Evolutionary conservation across 2,113 vertebrate species (phyloP).

Genomic region (Todiramphus chloris): DNA sequence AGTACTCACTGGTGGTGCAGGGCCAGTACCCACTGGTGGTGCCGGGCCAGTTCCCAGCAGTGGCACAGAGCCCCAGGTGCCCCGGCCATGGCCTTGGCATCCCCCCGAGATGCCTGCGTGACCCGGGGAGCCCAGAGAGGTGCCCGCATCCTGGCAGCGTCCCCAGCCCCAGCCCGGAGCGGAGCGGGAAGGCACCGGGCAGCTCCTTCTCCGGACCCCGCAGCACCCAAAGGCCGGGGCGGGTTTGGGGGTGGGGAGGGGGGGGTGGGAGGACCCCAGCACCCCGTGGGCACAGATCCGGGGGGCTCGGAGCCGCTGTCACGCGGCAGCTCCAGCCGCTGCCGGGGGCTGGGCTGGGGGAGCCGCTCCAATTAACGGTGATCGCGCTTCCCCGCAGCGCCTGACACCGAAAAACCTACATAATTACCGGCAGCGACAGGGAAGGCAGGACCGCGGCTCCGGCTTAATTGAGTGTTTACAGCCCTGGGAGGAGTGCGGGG

Average conservation of each 20-base stretch:
- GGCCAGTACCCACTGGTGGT: too few species aligned
- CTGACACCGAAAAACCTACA: slow-evolving; percentile 68
- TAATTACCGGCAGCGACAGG: slow-evolving; percentile 65
- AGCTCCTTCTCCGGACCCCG: background rate
- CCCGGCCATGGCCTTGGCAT: background rate
- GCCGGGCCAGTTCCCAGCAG: background rate
- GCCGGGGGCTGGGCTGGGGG: background rate
- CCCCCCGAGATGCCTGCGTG: background rate
- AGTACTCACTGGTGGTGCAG: too few species aligned
- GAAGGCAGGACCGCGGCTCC: slow-evolving; percentile 49
- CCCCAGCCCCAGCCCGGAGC: background rate
- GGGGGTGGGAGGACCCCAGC: background rate
- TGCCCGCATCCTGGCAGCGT: background rate
- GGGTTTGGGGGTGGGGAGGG: background rate
- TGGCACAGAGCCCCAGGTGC: background rate
- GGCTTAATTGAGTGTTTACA: slow-evolving; percentile 72
- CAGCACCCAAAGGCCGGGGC: background rate
- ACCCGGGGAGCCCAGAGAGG: background rate
- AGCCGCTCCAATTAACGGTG: slow-evolving; percentile 62
- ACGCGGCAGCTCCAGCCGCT: background rate
- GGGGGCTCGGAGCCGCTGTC: background rate
- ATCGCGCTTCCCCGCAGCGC: slow-evolving; percentile 55
- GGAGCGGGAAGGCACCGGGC: background rate
- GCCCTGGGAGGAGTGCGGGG: background rate
- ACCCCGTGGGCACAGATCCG: background rate